Evolutionary conservation across 2,113 vertebrate species (phyloP).

Genomic region (Boulengeromyrus knoepffleri): DNA sequence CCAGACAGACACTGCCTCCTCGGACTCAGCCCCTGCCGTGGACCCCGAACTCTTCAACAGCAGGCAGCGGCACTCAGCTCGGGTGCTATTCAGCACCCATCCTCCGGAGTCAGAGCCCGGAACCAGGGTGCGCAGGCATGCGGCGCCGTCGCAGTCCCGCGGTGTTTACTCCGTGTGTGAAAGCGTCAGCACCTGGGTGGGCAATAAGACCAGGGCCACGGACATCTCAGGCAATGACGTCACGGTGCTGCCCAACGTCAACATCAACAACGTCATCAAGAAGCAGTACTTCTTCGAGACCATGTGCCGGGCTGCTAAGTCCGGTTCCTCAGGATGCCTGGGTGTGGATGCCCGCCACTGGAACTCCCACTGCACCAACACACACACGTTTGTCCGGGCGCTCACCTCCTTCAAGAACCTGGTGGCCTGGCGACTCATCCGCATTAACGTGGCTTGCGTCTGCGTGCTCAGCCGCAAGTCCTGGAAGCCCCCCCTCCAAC

Average conservation of each 20-base stretch:
- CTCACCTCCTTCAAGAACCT: conserved; percentile 84
- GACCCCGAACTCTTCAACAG: conserved; percentile 81
- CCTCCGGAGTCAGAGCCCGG: conserved; percentile 68
- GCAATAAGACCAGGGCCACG: conserved; percentile 87
- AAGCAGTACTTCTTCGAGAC: conserved; percentile 99
- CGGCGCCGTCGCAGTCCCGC: conserved; percentile 68
- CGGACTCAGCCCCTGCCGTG: conserved; percentile 62
- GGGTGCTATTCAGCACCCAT: conserved; percentile 85
- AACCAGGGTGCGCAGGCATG: conserved; percentile 60
- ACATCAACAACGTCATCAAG: conserved; percentile 85
- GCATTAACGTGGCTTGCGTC: conserved; percentile 91
- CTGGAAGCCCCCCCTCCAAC: conserved; percentile 32
- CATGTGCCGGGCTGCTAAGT: conserved; percentile 71
- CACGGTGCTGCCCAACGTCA: conserved; percentile 83
- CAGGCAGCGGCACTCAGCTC: conserved; percentile 72
- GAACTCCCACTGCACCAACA: conserved; percentile 97
- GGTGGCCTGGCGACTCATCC: conserved; percentile 89
- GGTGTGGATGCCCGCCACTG: conserved; percentile 90
- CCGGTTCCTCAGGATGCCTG: conserved; percentile 72
- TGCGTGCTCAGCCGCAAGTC: conserved; percentile 93
- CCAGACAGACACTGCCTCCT: background rate
- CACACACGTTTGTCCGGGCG: conserved; percentile 90
- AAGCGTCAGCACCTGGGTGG: conserved; percentile 88
- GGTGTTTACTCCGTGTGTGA: conserved; percentile 95
- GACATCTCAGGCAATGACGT: conserved; percentile 95